phyloP scores from a whole-genome alignment of 2,797 vertebrate species.

The Gallirallus australis region DNA sequence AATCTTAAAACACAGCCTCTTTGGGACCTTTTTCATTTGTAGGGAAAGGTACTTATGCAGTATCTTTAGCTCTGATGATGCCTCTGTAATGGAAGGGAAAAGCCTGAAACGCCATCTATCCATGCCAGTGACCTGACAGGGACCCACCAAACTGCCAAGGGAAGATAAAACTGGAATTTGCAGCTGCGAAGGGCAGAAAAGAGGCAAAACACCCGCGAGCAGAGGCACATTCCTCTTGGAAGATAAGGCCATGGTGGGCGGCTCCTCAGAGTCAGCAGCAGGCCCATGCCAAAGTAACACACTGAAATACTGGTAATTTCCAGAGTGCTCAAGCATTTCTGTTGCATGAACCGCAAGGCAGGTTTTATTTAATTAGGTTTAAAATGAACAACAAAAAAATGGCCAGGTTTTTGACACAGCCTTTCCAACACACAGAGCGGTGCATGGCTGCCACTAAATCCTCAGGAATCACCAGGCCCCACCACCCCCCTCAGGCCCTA shows the following conservation, averaged over 20 bases:
- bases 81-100: background rate
- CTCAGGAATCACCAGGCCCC: background rate
- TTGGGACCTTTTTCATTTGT: fast-evolving
- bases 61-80: background rate
- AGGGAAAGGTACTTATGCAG: background rate
- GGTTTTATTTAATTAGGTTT: background rate
- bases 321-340: background rate
- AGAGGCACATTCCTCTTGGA: background rate
- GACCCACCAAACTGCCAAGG: background rate
- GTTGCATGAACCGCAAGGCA: background rate
- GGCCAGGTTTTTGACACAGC: fast-evolving
- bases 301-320: background rate
- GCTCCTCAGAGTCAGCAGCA: background rate
- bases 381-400: background rate
- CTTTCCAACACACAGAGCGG: fast-evolving
- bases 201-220: background rate
- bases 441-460: fast-evolving
- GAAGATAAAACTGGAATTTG: slow-evolving; percentile 40
- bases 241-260: fast-evolving
- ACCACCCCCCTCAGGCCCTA: background rate
- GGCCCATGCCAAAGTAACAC: fast-evolving
- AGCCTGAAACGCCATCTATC: fast-evolving
- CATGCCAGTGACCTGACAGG: background rate
- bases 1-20: fast-evolving
- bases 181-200: background rate